phyloP scores from a whole-genome alignment of 2,113 vertebrate species.

The Jacana jacana region DNA sequence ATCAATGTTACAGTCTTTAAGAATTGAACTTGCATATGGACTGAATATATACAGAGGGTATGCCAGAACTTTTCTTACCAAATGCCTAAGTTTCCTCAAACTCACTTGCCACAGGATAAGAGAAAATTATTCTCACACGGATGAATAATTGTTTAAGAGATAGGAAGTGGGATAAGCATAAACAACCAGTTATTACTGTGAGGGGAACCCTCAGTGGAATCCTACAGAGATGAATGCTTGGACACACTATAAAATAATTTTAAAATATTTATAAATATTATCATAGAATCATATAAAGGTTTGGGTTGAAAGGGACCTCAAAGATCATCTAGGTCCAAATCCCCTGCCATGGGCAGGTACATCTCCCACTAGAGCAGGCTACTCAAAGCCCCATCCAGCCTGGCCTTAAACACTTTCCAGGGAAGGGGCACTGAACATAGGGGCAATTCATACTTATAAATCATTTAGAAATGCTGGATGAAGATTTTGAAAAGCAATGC shows the following conservation, averaged over 20 bases:
- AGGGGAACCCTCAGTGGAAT: background rate
- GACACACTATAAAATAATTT: background rate
- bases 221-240: background rate
- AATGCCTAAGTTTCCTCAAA: background rate
- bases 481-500: background rate
- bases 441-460: background rate
- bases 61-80: background rate
- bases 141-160: background rate
- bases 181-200: background rate
- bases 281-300: too few relatives aligned
- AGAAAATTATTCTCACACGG: background rate
- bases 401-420: too few relatives aligned
- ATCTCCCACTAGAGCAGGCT: too few relatives aligned
- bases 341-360: too few relatives aligned
- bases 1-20: background rate
- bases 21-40: background rate
- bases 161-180: fast-evolving
- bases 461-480: background rate
- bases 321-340: too few relatives aligned
- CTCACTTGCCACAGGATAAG: background rate
- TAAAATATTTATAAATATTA: background rate
- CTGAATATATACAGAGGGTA: background rate
- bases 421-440: too few relatives aligned
- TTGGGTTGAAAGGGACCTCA: too few relatives aligned
- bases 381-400: too few relatives aligned